Evolutionary conservation across 2,888 invertebrate genomes (phyloP).

Genomic region (Xylota segnis): DNA sequence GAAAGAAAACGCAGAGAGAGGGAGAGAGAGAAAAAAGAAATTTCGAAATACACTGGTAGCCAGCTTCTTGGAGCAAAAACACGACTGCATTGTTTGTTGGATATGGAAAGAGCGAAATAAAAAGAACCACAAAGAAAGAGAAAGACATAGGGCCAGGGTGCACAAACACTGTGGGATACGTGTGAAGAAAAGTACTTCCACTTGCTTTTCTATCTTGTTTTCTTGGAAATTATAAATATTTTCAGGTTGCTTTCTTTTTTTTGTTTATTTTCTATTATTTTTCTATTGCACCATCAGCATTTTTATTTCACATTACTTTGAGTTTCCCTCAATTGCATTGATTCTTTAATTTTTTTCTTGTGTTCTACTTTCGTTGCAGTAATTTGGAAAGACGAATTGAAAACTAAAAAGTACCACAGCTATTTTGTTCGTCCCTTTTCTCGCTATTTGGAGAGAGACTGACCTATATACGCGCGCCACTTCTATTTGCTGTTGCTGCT

Average conservation of each 20-base stretch:
- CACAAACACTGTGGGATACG: constrained; percentile 46
- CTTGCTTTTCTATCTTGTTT: constrained; percentile 58
- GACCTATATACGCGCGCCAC: constrained; percentile 71
- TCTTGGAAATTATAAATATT: constrained; percentile 63
- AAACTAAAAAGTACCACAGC: constrained; percentile 23
- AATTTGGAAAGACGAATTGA: constrained; percentile 16
- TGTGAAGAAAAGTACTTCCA: constrained; percentile 61
- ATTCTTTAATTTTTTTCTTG: constrained; percentile 4
- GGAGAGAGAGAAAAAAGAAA: constrained; percentile 29
- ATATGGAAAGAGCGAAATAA: constrained; percentile 29
- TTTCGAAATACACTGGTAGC: constrained; percentile 43
- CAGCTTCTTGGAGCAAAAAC: constrained; percentile 21
- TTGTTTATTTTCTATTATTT: constrained; percentile 17
- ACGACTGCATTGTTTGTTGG: constrained; percentile 58
- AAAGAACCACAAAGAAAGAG: constrained; percentile 34
- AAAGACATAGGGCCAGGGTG: constrained; percentile 32
- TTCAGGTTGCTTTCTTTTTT: constrained; percentile 37
- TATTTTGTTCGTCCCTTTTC: constrained; percentile 62
- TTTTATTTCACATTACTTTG: not conserved
- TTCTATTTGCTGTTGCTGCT: constrained; percentile 52
- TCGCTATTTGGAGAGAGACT: constrained; percentile 62
- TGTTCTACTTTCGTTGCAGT: constrained; percentile 53
- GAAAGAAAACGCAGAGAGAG: constrained; percentile 6
- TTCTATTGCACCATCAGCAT: not conserved
- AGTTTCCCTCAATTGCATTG: not conserved